phyloP scores from a whole-genome alignment of 2,888 invertebrate genomes.

The Tetragnatha montana region DNA sequence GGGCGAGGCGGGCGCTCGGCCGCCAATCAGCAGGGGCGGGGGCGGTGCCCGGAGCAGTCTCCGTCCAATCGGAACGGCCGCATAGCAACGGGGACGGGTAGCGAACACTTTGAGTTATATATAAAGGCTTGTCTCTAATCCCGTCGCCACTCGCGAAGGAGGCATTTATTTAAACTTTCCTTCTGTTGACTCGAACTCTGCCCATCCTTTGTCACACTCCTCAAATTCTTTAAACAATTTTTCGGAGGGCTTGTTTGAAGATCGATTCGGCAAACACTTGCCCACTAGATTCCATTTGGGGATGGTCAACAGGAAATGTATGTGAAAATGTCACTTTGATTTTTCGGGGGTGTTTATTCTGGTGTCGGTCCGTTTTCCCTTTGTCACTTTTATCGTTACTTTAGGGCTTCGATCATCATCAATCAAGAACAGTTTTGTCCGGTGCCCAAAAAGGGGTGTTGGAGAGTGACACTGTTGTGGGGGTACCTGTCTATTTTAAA shows the following conservation, averaged over 20 bases:
- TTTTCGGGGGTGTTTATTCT: background rate
- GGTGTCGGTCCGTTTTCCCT: background rate
- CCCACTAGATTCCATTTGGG: background rate
- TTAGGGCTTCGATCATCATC: background rate
- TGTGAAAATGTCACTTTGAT: background rate
- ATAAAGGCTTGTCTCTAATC: constrained; percentile 40
- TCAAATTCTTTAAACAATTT: constrained; percentile 44
- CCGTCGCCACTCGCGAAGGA: constrained; percentile 32
- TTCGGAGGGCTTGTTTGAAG: constrained; percentile 17
- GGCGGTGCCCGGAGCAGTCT: constrained; percentile 23
- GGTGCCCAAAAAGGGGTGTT: background rate
- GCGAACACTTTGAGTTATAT: constrained; percentile 45
- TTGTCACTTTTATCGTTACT: background rate
- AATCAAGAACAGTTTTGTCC: background rate
- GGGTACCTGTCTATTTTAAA: background rate
- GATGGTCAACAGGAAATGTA: background rate
- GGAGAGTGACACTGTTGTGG: background rate
- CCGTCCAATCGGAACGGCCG: constrained; percentile 47
- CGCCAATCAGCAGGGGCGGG: constrained; percentile 22
- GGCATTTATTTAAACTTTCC: constrained; percentile 57
- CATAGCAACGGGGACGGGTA: constrained; percentile 44
- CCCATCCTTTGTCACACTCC: background rate
- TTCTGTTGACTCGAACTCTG: constrained; percentile 41
- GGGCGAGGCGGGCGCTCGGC: constrained; percentile 19
- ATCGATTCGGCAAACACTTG: constrained; percentile 11